Evolutionary conservation across 2,888 invertebrate species (phyloP).

Genomic region (Apamea epomidion): DNA sequence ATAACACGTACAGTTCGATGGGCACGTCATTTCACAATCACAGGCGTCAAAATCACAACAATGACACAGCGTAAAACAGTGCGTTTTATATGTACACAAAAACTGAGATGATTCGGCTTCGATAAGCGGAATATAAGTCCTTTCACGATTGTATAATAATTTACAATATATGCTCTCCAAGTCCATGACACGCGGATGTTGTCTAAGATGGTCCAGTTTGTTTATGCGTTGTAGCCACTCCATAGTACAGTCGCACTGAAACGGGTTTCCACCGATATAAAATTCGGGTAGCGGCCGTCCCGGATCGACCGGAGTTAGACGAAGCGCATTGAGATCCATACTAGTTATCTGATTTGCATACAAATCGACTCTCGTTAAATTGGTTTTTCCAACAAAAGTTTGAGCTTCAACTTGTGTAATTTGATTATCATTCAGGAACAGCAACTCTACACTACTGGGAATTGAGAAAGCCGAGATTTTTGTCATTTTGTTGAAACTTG

Average conservation of each 20-base stretch:
- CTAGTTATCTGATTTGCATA: constrained; percentile 97
- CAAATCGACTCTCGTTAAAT: constrained; percentile 97
- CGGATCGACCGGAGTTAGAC: constrained; percentile 94
- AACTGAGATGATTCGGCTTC: constrained; percentile 97
- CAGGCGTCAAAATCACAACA: constrained; percentile 99
- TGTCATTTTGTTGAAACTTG: constrained; percentile 96
- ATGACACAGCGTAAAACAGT: constrained; percentile 98
- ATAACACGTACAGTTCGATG: constrained; percentile 97
- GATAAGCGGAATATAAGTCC: constrained; percentile 95
- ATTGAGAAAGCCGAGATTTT: constrained; percentile 94
- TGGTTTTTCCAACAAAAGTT: constrained; percentile 96
- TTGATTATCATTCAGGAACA: constrained; percentile 97
- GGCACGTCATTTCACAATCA: constrained; percentile 99
- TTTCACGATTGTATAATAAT: constrained; percentile 95
- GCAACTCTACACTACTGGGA: constrained; percentile 95
- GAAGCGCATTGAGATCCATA: constrained; percentile 96
- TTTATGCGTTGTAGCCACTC: constrained; percentile 98
- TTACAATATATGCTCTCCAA: constrained; percentile 97
- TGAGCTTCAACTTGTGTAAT: constrained; percentile 96
- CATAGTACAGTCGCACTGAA: constrained; percentile 98
- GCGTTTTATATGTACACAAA: constrained; percentile 97
- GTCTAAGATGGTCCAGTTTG: constrained; percentile 94
- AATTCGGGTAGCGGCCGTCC: constrained; percentile 95
- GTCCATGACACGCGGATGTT: constrained; percentile 97
- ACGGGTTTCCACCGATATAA: constrained; percentile 98